Evolutionary conservation across 2,113 vertebrate species (phyloP).

Genomic region (Notiomystis cincta): DNA sequence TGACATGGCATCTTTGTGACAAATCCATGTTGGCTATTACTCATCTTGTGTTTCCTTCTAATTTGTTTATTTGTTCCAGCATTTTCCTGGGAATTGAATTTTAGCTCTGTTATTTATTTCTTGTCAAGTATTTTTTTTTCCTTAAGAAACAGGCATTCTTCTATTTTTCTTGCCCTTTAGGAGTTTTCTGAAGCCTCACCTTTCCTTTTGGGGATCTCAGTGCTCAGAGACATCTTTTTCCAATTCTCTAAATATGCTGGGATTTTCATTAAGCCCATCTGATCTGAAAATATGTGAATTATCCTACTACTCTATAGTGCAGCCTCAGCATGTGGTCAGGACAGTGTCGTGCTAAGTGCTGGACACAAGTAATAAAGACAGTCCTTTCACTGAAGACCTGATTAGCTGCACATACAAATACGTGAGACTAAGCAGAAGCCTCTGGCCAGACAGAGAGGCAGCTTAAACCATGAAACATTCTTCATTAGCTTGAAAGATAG

Average conservation of each 20-base stretch:
- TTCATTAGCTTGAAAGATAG: slow-evolving; percentile 27
- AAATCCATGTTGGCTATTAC: neutral
- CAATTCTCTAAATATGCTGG: neutral
- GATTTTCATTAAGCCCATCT: neutral
- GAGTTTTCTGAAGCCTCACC: neutral
- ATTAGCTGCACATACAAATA: neutral
- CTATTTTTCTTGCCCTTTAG: neutral
- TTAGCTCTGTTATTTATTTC: neutral
- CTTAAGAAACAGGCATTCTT: neutral
- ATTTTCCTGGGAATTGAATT: neutral
- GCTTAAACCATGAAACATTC: slow-evolving; percentile 13
- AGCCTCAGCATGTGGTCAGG: neutral
- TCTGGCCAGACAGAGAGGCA: neutral
- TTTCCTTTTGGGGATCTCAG: neutral
- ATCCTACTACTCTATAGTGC: neutral
- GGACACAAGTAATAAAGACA: neutral
- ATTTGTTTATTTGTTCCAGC: neutral
- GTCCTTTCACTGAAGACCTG: neutral
- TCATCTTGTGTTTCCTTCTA: neutral
- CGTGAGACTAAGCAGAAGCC: slow-evolving; percentile 21
- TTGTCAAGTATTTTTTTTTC: fast-evolving
- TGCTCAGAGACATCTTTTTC: neutral
- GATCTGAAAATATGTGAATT: slow-evolving; percentile 16
- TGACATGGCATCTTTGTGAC: neutral
- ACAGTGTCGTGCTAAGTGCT: neutral